A percentile compares a stretch with the other conserved stretches of the same genome.
These are phyloP conservation scores for Heteronetta atricapilla DNA, from an alignment of 2,113 vertebrate species.

Conservation along the genomic window DNA sequence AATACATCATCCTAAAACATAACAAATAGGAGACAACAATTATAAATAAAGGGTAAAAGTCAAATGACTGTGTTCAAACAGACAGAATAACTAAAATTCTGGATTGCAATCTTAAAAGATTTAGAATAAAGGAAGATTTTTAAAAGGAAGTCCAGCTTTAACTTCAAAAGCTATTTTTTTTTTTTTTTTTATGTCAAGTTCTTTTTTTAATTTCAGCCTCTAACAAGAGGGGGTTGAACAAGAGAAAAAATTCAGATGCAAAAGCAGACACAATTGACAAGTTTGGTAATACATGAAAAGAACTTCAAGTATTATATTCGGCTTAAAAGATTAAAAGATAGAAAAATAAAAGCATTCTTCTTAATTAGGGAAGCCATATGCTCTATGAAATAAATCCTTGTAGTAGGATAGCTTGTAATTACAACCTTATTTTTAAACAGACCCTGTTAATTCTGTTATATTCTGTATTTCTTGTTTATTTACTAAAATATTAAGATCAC, in stretches of 20 bases:
- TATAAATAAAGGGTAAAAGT: neutral
- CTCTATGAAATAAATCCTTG: conserved; percentile 11
- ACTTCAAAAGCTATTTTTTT: neutral
- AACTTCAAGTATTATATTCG: conserved; percentile 18
- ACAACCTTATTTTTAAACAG: conserved; percentile 16
- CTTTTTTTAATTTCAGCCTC: neutral
- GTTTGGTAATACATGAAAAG: conserved; percentile 7
- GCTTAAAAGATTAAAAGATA: conserved; percentile 55
- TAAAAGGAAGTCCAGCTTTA: neutral
- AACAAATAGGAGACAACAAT: neutral
- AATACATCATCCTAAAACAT: neutral
- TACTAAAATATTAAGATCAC: neutral
- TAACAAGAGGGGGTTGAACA: neutral
- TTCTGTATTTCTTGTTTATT: conserved; percentile 1
- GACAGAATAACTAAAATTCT: neutral
- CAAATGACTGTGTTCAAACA: neutral
- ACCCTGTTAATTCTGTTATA: neutral
- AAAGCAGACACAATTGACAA: conserved; percentile 13
- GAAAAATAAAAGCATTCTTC: conserved; percentile 7
- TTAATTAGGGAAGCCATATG: conserved; percentile 48
- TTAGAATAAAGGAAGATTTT: neutral
- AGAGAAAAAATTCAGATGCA: conserved; percentile 1
- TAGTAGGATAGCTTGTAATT: conserved; percentile 5
- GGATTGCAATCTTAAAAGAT: neutral
- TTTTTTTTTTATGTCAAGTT: neutral